A percentile compares a stretch with the other conserved stretches of the same genome.
Conservation (phyloP, 2,797 vertebrate species). For the Scarus forsteni region DNA sequence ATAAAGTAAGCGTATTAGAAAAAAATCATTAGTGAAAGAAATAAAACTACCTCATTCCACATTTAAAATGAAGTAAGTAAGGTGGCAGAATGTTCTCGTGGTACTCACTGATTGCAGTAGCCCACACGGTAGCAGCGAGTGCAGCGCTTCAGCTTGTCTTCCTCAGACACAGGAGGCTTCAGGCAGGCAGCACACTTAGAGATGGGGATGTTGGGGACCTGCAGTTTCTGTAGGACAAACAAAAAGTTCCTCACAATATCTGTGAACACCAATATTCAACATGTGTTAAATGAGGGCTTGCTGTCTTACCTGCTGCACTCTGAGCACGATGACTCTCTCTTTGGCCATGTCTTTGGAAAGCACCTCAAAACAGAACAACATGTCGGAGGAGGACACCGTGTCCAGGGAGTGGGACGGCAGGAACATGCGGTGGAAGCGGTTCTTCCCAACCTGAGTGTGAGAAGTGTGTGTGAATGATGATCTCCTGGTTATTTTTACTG, state of each 20-base stretch:
- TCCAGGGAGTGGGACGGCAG: conserved; percentile 92
- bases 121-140: conserved; percentile 98
- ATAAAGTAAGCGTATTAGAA: background rate
- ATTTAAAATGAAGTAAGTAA: no score
- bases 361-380: conserved; percentile 96
- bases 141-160: conserved; percentile 95
- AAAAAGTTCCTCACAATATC: background rate
- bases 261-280: background rate
- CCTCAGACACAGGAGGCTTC: conserved; percentile 92
- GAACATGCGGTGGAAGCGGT: conserved; percentile 91
- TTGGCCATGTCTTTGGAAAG: conserved; percentile 94
- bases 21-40: background rate
- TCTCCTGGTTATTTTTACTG: no score
- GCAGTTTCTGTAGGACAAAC: conserved; percentile 87
- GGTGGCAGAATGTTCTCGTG: background rate
- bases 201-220: conserved; percentile 92
- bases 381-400: conserved; percentile 88
- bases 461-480: background rate
- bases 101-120: conserved; percentile 98
- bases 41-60: background rate
- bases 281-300: background rate
- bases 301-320: conserved; percentile 92
- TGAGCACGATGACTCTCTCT: conserved; percentile 92
- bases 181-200: conserved; percentile 96
- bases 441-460: conserved; percentile 89